Base-by-base conservation (phyloP, 2,797 vertebrate species). In the Darevskia nairensis region DNA sequence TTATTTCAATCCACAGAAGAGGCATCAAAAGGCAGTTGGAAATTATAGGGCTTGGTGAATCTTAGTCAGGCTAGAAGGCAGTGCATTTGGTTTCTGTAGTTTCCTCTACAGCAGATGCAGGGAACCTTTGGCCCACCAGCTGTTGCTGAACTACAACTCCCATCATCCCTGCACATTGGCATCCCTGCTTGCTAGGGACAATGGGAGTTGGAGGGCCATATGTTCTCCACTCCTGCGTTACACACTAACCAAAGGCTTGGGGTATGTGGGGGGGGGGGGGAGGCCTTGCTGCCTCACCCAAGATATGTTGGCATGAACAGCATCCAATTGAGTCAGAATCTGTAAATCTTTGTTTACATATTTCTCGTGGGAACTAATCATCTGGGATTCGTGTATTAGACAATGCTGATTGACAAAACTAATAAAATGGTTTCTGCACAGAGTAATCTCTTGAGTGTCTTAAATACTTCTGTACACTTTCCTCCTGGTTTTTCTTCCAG, bases 321-420 rank as follows among this genome's bases (percentile, higher is more conserved):
- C 27, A 50, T 79, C 68, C 61, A 64, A 83, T 21, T 66, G 66
- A 87, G 68, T 83, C 88, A 80, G 72, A 74, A 74, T 88, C 27
- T 46, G 46, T 17, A 11, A 85, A 88, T 77, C 72, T 85, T 89
- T 85, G 46, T 50, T 32, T 71, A 85, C 64, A 66, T 87, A 85
- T 89, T 90, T 89, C 87, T 94, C 6, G 7, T 84, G 87, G 86
- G 87, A 86, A 88, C 39, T n/a, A 69, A 6, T 90, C 77, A 39
- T 39, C 46, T 75, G 81, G 88, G 76, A 89, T 81, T n/a, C 75
- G 59, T 81, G 87, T 89, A 88, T 66, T 85, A 81, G 86, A 61
- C 88, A 88, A 82, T 44, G 82, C 86, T 85, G 1, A 75, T 77
- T 88, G 88, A 75, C 71, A 88, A 89, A 87, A 92, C 79, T 80